These are phyloP conservation scores for Zenarchopterus dispar DNA, from an alignment of 2,797 vertebrate species.

Conservation along the genomic window DNA sequence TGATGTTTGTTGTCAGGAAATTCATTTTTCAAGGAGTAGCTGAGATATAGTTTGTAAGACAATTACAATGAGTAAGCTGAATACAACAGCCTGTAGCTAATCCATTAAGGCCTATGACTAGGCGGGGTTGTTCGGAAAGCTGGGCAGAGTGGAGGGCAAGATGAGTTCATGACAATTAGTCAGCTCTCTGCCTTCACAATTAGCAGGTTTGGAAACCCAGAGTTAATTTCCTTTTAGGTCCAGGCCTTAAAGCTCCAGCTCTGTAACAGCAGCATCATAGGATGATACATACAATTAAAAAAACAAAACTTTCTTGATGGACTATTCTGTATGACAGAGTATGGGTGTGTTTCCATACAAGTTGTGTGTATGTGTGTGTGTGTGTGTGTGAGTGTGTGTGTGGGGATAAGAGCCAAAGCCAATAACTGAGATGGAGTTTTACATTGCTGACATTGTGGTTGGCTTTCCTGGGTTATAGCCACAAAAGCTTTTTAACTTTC, in stretches of 20 bases:
- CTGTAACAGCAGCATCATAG: constrained; percentile 11
- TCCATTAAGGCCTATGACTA: constrained; percentile 64
- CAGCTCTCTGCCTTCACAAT: constrained; percentile 68
- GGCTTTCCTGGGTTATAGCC: constrained; percentile 65
- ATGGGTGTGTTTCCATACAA: not conserved
- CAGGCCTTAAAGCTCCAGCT: constrained; percentile 22
- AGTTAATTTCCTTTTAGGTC: constrained; percentile 50
- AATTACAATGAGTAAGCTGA: constrained; percentile 20
- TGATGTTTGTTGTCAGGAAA: constrained; percentile 7
- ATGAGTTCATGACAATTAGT: constrained; percentile 80
- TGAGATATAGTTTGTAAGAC: constrained; percentile 16
- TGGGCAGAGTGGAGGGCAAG: constrained; percentile 61
- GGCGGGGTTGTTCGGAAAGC: constrained; percentile 61
- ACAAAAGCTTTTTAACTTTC: constrained; percentile 77
- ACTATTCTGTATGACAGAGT: too few species aligned
- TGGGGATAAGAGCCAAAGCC: constrained; percentile 57
- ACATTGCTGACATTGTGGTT: constrained; percentile 61
- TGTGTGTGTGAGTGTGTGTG: constrained; percentile 27
- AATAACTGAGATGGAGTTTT: constrained; percentile 66
- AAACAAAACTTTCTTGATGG: not conserved
- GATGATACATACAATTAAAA: not conserved
- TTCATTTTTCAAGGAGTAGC: constrained; percentile 39
- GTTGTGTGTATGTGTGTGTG: constrained; percentile 4
- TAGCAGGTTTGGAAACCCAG: constrained; percentile 50
- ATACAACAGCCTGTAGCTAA: constrained; percentile 61